phyloP scores from a whole-genome alignment of 2,797 vertebrate genomes.

The Anguilla pacifica region DNA sequence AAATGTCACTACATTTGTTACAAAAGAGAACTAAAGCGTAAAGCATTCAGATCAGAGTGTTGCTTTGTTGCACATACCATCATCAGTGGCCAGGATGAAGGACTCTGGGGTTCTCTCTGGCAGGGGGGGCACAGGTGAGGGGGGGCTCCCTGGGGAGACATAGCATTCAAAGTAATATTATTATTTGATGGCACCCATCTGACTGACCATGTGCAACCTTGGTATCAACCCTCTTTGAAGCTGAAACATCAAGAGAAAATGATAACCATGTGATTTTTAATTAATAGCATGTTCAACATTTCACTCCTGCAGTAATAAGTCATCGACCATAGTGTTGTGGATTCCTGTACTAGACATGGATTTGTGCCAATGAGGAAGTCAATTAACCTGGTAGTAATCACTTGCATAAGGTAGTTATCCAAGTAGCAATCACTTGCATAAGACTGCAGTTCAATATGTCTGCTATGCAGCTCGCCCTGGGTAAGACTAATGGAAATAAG shows the following conservation, averaged over 20 bases:
- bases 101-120: conserved; percentile 92
- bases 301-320: neutral
- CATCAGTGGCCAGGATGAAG: conserved; percentile 76
- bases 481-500: neutral
- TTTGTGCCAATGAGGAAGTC: neutral
- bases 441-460: neutral
- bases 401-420: neutral
- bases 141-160: conserved; percentile 57
- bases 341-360: neutral
- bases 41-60: neutral
- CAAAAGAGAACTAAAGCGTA: neutral
- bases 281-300: neutral
- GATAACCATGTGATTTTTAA: neutral
- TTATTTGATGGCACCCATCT: neutral
- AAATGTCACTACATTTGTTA: neutral
- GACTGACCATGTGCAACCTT: neutral
- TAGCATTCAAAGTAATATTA: neutral
- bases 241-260: neutral
- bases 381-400: neutral
- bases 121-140: conserved; percentile 80
- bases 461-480: neutral
- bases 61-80: conserved; percentile 64
- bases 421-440: neutral
- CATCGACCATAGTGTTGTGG: neutral
- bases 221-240: neutral